Evolutionary conservation across 2,113 vertebrate species (phyloP), one percentile per base, ranked within the genome.

Genomic region (Protobothrops flavoviridis): DNA sequence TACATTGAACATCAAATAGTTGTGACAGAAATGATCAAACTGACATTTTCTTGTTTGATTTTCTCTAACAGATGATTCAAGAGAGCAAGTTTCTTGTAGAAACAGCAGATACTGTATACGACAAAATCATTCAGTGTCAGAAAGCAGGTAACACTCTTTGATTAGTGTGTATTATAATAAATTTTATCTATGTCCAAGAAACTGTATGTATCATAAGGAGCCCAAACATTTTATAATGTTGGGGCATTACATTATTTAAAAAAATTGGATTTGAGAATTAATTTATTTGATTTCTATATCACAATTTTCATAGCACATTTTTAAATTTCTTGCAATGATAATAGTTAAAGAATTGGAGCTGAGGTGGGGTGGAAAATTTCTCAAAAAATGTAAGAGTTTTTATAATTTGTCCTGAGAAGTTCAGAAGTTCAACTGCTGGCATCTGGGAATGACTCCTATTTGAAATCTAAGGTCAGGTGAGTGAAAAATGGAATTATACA

Each of bases 31-130:
- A 45, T 85, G 10, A 2, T 96, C 93, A 96, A 89, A 89, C 55
- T 89, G 55, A 33, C 3, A 93, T 74, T 86, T 92, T 85, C 10
- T 69, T 89, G 2, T 0, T 93, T 94, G 95, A 6, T 97, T 95
- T 97, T 96, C 90, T n/a, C 81, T 94, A 50, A 93, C 97, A 99
- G 99, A 99, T 99, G 98, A 99, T 99, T 94, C 97, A 98, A 26
- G 98, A 99, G 92, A 99, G 98, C 97, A 99, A 97, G 74, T 97
- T 98, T 97, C 98, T 99, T 95, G 99, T 99, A 20, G 99, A 99
- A 96, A 98, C 96, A 0, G 98, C 99, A 21, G 99, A 99, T 87
- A 93, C 96, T 43, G 97, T 99, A 69, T 98, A 99, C 0, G 98
- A 99, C 96, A 98, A 98, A 97, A 99, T 99, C 87, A 97, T 98